Evolutionary conservation across 2,113 vertebrate genomes (phyloP).

Genomic region (Morone chrysops): DNA sequence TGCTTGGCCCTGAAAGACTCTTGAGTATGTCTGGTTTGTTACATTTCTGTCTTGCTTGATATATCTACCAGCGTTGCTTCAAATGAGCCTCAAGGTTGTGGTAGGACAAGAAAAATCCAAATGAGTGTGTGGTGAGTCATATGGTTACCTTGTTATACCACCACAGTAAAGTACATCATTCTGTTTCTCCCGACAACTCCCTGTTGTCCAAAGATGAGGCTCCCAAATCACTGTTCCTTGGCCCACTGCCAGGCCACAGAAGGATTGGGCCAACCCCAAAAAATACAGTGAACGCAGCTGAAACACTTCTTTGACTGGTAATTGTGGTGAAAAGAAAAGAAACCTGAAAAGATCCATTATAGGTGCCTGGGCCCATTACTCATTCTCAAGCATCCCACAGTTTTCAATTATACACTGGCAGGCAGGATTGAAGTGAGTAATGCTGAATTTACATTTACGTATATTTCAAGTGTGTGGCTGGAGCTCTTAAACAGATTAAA

Average conservation of each 20-base stretch:
- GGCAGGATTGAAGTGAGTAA: conserved; percentile 20
- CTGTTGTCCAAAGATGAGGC: conserved; percentile 58
- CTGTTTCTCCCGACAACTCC: conserved; percentile 59
- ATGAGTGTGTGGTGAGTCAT: conserved; percentile 49
- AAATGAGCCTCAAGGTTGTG: conserved; percentile 53
- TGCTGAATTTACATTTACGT: conserved; percentile 38
- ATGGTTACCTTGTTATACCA: conserved; percentile 39
- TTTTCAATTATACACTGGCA: conserved; percentile 50
- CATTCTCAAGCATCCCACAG: conserved; percentile 44
- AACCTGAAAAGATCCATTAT: conserved; percentile 62
- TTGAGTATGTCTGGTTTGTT: neutral
- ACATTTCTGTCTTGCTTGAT: conserved; percentile 1
- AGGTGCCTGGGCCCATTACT: conserved; percentile 48
- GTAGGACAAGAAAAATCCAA: conserved; percentile 38
- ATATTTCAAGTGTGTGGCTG: conserved; percentile 16
- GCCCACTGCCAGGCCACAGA: conserved; percentile 57
- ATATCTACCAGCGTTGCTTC: conserved; percentile 22
- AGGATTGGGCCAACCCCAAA: conserved; percentile 50
- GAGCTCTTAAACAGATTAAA: neutral
- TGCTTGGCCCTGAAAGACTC: neutral
- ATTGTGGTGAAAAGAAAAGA: conserved; percentile 57
- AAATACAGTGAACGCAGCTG: conserved; percentile 55
- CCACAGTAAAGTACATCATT: conserved; percentile 53
- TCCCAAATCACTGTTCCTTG: conserved; percentile 48
- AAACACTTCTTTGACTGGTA: conserved; percentile 60